A percentile compares a stretch with the other conserved stretches of the same genome.
Conservation (phyloP, 2,797 vertebrate genomes). For the Epinephelus malabaricus region DNA sequence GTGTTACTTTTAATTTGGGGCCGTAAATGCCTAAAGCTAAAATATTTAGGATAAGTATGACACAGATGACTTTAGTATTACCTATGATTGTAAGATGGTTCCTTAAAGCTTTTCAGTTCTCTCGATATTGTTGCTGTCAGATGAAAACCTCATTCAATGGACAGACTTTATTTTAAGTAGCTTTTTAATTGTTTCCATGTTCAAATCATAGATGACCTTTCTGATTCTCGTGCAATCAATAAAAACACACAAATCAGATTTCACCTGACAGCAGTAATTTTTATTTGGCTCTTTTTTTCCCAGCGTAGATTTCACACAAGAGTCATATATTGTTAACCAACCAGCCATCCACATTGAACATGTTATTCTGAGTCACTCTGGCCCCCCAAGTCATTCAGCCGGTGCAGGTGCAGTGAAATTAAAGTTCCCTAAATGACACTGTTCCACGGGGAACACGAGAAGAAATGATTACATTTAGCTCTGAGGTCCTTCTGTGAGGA, state of each 20-base stretch:
- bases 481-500: constrained; percentile 31
- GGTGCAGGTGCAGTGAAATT: constrained; percentile 43
- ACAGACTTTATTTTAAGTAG: constrained; percentile 4
- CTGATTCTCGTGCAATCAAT: constrained; percentile 1
- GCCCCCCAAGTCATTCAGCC: constrained; percentile 43
- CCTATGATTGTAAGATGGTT: constrained; percentile 23
- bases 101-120: no score
- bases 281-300: constrained; percentile 30
- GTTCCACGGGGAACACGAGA: constrained; percentile 43
- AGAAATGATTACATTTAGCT: constrained; percentile 53
- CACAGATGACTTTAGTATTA: neutral
- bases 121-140: constrained; percentile 14
- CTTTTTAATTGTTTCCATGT: constrained; percentile 23
- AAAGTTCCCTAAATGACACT: constrained; percentile 38
- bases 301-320: constrained; percentile 21
- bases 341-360: neutral
- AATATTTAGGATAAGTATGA: constrained; percentile 37
- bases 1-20: constrained; percentile 1
- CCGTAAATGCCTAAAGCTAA: neutral
- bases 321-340: constrained; percentile 25
- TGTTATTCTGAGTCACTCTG: constrained; percentile 44
- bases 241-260: constrained; percentile 10
- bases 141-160: constrained; percentile 5
- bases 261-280: constrained; percentile 9
- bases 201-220: constrained; percentile 35